phyloP scores from a whole-genome alignment of 2,113 vertebrate genomes.

The Brienomyrus longianalis region DNA sequence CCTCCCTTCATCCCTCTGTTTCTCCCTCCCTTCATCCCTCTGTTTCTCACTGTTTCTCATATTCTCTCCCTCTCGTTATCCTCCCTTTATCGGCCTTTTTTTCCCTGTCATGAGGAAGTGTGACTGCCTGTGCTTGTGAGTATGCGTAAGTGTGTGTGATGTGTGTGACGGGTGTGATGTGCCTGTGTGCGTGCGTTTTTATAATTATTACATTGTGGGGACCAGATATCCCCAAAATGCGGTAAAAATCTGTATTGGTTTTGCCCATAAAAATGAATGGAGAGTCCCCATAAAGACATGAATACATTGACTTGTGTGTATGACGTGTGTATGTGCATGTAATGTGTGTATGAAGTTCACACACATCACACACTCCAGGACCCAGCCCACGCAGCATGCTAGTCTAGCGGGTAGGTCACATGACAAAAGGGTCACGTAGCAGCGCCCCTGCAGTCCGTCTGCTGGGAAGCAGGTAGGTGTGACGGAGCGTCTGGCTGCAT shows the following conservation, averaged over 20 bases:
- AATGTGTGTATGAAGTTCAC: not conserved
- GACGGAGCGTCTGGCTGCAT: not conserved
- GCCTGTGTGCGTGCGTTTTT: not conserved
- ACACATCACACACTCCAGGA: not conserved
- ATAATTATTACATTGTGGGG: not conserved
- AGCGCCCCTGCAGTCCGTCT: not conserved
- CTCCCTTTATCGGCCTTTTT: not conserved
- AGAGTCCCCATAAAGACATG: not conserved
- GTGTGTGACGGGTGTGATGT: not conserved
- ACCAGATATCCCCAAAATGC: not conserved
- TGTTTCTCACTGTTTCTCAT: not conserved
- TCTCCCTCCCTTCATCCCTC: not conserved
- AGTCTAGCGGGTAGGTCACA: not conserved
- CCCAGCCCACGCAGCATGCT: not conserved
- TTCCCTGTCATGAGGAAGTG: not conserved
- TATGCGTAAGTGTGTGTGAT: not conserved
- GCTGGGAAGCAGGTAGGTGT: not conserved
- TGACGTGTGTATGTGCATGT: not conserved
- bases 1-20: too few species aligned
- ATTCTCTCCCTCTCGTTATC: not conserved
- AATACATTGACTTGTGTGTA: not conserved
- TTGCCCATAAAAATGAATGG: not conserved
- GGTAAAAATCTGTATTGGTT: not conserved
- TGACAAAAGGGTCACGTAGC: not conserved
- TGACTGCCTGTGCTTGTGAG: not conserved